phyloP scores from a whole-genome alignment of 2,888 invertebrate species.

The Myopa tessellatipennis region DNA sequence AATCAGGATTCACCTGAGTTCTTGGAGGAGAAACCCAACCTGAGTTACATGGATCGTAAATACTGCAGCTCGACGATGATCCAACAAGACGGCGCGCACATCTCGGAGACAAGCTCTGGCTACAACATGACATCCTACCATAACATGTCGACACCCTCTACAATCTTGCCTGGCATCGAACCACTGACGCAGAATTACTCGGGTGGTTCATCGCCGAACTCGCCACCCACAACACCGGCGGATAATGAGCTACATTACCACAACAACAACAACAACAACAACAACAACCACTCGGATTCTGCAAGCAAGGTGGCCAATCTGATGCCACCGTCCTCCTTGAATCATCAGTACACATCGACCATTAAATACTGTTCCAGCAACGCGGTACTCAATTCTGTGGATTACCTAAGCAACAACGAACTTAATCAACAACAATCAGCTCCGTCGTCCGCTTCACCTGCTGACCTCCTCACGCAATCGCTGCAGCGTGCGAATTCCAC shows the following conservation, averaged over 20 bases:
- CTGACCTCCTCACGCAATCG: constrained; percentile 48
- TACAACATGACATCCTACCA: constrained; percentile 47
- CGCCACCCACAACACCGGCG: constrained; percentile 55
- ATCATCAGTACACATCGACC: constrained; percentile 64
- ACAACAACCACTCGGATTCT: constrained; percentile 43
- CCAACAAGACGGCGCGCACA: constrained; percentile 39
- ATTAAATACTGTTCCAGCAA: constrained; percentile 67
- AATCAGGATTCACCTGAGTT: constrained; percentile 61
- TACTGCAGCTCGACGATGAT: constrained; percentile 57
- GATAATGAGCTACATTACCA: constrained; percentile 56
- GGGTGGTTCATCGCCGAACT: constrained; percentile 57
- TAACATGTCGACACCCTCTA: constrained; percentile 56
- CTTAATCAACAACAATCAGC: constrained; percentile 35
- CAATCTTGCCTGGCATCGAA: constrained; percentile 49
- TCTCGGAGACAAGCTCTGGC: constrained; percentile 32
- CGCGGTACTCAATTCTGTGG: constrained; percentile 57
- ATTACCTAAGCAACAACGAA: constrained; percentile 48
- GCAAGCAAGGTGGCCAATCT: constrained; percentile 46
- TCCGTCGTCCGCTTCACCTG: constrained; percentile 4
- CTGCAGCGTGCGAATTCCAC: constrained; percentile 43
- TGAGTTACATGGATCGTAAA: constrained; percentile 62
- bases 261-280: constrained; percentile 42
- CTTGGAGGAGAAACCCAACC: constrained; percentile 62
- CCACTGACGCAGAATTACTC: constrained; percentile 48
- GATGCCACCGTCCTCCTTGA: constrained; percentile 47